phyloP scores from a whole-genome alignment of 1,140 invertebrate species.

The Aleiodes sp. region DNA sequence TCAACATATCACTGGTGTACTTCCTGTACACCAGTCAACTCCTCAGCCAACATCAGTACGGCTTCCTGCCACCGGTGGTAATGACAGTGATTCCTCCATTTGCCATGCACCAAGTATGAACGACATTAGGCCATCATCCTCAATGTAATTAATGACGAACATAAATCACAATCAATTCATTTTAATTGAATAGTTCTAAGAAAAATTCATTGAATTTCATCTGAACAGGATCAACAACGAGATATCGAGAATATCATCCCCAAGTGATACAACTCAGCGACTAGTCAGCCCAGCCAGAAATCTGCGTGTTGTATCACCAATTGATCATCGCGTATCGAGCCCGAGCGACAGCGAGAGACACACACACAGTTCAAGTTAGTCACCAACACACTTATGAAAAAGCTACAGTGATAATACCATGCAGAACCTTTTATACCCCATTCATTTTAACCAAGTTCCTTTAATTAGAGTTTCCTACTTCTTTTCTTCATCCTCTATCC shows the following conservation, averaged over 20 bases:
- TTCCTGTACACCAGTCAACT: conserved; percentile 46
- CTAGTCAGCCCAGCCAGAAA: conserved; percentile 50
- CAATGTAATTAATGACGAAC: conserved; percentile 17
- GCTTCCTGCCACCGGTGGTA: neutral
- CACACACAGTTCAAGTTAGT: conserved; percentile 53
- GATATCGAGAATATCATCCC: conserved; percentile 47
- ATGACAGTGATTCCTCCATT: conserved; percentile 26
- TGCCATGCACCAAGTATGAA: conserved; percentile 46
- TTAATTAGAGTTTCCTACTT: neutral
- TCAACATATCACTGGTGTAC: conserved; percentile 32
- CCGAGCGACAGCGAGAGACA: conserved; percentile 57
- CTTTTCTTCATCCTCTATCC: neutral
- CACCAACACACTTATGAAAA: too few species aligned
- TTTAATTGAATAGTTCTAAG: neutral
- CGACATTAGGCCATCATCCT: conserved; percentile 44
- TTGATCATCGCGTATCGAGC: conserved; percentile 56
- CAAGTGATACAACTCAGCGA: conserved; percentile 45
- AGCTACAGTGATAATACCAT: too few species aligned
- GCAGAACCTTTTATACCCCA: too few species aligned
- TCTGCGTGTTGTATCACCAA: conserved; percentile 50
- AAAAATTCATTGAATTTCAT: too few species aligned
- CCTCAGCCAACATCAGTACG: conserved; percentile 28
- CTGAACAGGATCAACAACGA: conserved; percentile 37
- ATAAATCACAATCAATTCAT: conserved; percentile 3
- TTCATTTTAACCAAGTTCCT: conserved; percentile 1